Base-by-base conservation (phyloP, 2,113 vertebrate species). In the Gambusia holbrooki region DNA sequence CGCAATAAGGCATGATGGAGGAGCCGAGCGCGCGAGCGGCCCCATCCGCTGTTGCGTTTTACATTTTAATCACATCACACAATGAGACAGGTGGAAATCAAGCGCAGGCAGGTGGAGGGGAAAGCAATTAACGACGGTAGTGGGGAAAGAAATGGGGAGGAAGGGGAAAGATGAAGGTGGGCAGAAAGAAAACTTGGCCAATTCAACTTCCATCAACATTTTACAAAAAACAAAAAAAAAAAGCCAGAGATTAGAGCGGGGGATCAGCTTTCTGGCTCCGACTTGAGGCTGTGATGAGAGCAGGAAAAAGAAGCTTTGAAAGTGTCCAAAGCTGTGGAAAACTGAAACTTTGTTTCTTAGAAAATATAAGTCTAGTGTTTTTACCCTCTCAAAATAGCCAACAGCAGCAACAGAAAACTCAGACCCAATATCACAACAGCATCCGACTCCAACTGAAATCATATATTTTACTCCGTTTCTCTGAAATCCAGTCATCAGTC, bases 1-100 rank as follows among this genome's bases (percentile, higher is more conserved):
- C 35, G 74, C 90, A 93, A 93, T 92, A 90, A 91, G 88, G 84
- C 69, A 84, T 92, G 90, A 93, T 91, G 87, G 91, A 93, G 87
- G 82, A 89, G 83, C 19, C 22, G 61, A 66, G 79, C 9, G 40
- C n/a, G 28, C 66, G 5, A 64, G 79, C 77, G 40, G 85, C 79
- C 71, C 74, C 77, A 85, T 87, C 80, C 82, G 63, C 85, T 51
- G 75, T 74, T 48, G 86, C 68, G 33, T 79, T 93, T 90, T 92
- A 90, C 89, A 93, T 93, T 92, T 93, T 92, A 93, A 93, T 93
- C 92, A 90, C 85, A 90, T 90, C 82, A 87, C 89, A 92, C 89
- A 92, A 93, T 89, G 79, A 81, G 85, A 83, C 81, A 80, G 88
- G 88, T 81, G 79, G 84, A 87, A 90, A 90, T 89, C 89, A 80